Conservation (phyloP, 92 coral and sea anemone genomes). For the Epizoanthus illoricatus region DNA sequence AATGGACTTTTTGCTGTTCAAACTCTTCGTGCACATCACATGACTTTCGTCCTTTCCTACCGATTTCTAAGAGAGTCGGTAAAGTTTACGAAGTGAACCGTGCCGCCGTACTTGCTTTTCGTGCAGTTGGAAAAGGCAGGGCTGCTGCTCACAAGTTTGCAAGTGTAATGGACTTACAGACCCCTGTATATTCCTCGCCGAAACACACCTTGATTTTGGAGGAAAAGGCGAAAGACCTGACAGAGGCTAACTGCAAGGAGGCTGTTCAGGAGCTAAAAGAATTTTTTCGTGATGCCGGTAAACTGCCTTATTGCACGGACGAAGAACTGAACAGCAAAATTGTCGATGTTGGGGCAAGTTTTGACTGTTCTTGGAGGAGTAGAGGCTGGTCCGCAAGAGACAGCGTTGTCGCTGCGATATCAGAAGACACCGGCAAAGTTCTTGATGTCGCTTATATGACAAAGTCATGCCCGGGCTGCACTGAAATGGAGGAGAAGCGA, state of each 20-base stretch:
- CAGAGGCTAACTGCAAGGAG: conserved; percentile 26
- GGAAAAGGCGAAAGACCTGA: conserved; percentile 8
- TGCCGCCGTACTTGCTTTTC: conserved; percentile 28
- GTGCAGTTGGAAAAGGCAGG: conserved; percentile 30
- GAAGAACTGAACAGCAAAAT: background rate
- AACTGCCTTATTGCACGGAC: conserved; percentile 14
- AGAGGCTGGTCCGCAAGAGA: conserved; percentile 40
- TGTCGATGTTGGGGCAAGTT: conserved; percentile 32
- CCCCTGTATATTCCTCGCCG: conserved; percentile 12
- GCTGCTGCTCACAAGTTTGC: conserved; percentile 23
- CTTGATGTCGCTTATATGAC: conserved; percentile 39
- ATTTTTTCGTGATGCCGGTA: conserved; percentile 1
- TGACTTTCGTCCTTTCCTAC: no score
- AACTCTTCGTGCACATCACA: no score
- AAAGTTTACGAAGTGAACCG: conserved; percentile 21
- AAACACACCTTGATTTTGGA: conserved; percentile 12
- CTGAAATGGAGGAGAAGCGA: conserved; percentile 40
- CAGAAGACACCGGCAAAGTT: conserved; percentile 40
- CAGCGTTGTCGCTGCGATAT: conserved; percentile 33
- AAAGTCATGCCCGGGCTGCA: conserved; percentile 25
- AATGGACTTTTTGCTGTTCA: background rate
- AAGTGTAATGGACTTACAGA: conserved; percentile 20
- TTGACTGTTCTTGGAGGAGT: conserved; percentile 35
- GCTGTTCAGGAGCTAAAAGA: conserved; percentile 14
- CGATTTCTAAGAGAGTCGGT: background rate